phyloP scores from a whole-genome alignment of 1,140 invertebrate species.

The Drosophila malerkotliana region DNA sequence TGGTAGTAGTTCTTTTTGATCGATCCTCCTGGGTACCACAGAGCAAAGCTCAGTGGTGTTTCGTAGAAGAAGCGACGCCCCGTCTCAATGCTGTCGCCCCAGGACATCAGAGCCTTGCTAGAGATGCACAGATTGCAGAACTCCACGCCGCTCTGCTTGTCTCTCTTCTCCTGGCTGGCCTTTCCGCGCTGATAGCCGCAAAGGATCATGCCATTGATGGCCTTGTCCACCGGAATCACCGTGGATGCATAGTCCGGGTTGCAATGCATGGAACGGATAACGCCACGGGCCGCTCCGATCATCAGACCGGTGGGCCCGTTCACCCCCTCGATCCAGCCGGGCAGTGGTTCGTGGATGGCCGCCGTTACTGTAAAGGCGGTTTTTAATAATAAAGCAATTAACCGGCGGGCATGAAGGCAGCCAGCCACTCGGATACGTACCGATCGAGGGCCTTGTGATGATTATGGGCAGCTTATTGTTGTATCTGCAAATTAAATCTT shows the following conservation, averaged over 20 bases:
- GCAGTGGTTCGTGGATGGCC: constrained; percentile 88
- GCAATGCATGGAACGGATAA: constrained; percentile 89
- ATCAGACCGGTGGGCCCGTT: constrained; percentile 95
- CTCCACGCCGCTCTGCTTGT: constrained; percentile 67
- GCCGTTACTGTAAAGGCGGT: constrained; percentile 86
- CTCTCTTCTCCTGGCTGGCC: constrained; percentile 69
- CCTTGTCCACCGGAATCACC: constrained; percentile 92
- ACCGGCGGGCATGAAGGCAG: constrained; percentile 25
- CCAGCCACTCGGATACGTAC: constrained; percentile 84
- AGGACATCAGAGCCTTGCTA: constrained; percentile 87
- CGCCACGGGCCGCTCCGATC: constrained; percentile 91
- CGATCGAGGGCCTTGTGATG: constrained; percentile 90
- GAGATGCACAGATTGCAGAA: constrained; percentile 87
- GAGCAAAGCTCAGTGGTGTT: constrained; percentile 87
- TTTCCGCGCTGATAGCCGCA: constrained; percentile 87
- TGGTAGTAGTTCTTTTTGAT: constrained; percentile 88
- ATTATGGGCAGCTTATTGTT: constrained; percentile 87
- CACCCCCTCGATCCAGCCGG: constrained; percentile 97
- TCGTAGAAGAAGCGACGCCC: constrained; percentile 87
- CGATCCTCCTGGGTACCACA: constrained; percentile 92
- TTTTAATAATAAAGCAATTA: constrained; percentile 41
- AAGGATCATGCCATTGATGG: constrained; percentile 91
- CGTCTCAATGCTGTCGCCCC: constrained; percentile 90
- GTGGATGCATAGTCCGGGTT: constrained; percentile 87
- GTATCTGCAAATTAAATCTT: constrained; percentile 88